Conservation (phyloP, 2,797 vertebrate genomes). For the Gallinago stenura region DNA sequence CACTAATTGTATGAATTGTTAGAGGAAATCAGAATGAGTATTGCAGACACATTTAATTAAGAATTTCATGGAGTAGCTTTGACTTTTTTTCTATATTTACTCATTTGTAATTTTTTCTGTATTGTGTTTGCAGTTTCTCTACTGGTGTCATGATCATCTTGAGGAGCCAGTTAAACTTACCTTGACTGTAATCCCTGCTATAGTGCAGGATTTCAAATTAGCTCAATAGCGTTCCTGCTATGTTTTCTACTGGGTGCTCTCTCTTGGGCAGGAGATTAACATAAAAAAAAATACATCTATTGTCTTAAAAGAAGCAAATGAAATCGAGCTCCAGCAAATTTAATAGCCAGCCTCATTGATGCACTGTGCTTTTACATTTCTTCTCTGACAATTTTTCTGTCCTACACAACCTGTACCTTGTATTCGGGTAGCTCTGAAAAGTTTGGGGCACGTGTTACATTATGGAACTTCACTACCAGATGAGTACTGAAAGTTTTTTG, state of each 20-base stretch:
- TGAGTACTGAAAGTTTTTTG: not conserved
- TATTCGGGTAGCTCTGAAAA: not conserved
- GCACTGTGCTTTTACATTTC: not conserved
- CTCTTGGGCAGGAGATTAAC: not conserved
- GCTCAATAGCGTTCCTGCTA: not conserved
- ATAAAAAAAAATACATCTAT: not conserved
- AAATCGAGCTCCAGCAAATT: not conserved
- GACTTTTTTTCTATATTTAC: not conserved
- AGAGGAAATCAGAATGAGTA: not conserved
- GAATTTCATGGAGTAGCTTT: not conserved
- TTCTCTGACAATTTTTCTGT: not conserved
- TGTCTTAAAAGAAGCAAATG: not conserved
- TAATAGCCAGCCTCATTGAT: not conserved
- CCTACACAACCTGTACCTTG: not conserved
- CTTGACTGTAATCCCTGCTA: not conserved
- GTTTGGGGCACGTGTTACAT: not conserved
- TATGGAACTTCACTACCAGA: not conserved
- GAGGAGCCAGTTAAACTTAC: not conserved
- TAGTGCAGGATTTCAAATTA: not conserved
- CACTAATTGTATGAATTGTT: not conserved
- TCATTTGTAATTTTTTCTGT: not conserved
- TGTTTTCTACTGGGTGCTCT: not conserved
- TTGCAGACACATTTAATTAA: not conserved
- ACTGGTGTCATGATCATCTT: not conserved
- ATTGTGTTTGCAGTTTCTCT: not conserved